Base-by-base conservation (phyloP, 2,797 vertebrate genomes). In the Pterois miles region DNA sequence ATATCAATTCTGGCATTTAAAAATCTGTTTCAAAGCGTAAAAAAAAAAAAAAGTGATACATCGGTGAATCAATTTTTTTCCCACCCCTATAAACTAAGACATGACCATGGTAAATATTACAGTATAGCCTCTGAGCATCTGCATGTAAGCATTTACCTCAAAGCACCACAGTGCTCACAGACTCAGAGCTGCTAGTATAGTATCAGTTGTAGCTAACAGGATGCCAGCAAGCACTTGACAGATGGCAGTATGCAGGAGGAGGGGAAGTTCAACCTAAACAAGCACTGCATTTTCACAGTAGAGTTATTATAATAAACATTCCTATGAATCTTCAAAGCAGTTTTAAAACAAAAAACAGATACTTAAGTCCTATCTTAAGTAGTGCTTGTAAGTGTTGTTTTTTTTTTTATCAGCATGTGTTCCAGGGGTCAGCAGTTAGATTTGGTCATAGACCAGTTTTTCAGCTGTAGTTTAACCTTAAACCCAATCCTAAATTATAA, bases 221-320 rank as follows among this genome's bases (percentile, higher is more conserved):
- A 48, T 48, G 58, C 29, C 59, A 33, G 20, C 43, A 52, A 40
- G 16, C 74, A 27, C 54, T 33, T 23, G 36, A 46, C 66, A 70
- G 48, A 53, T 53, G 65, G 74, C 27, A 16, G 27, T 34, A 69
- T 27, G 57, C 33, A 54, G 33, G 25, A 67, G 6, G 48, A 57
- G 50, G 40, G 20, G 40, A n/a, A 34, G 40, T 65, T 65, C 67
- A 65, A 65, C 60, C 46, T 34, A 54, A 54, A 62, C 31, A 53
- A 27, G 6, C 33, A 53, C 25, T 20, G 20, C 20, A 22, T 34
- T 22, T 71, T 71, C 33, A 38, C 52, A 36, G 50, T 40, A 34
- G 36, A 14, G 31, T 46, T 60, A 54, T 14, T 34, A 56, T 31
- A 22, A 56, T 56, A 9, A 20, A 43, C 36, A 18, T 8, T 9